Evolutionary conservation across 2,113 vertebrate species (phyloP).

Genomic region (Vanacampus margaritifer): DNA sequence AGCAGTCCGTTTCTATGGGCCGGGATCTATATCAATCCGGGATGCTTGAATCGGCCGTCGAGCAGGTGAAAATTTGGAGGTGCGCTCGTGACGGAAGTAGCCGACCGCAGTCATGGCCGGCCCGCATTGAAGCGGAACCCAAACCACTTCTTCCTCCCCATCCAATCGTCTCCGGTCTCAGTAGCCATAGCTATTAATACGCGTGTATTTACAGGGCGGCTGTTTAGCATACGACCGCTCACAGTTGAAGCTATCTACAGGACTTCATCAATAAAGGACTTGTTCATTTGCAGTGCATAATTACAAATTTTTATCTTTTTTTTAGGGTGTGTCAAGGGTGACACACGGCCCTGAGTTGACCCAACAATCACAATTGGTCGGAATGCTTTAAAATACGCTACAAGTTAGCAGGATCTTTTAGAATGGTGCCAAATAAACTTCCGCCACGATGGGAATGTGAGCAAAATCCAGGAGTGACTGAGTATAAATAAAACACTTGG

Average conservation of each 20-base stretch:
- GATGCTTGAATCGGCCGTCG: slow-evolving; percentile 60
- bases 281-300: too few species aligned
- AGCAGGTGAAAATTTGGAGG: slow-evolving; percentile 44
- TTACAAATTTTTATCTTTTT: too few species aligned
- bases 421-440: slow-evolving; percentile 1
- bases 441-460: slow-evolving; percentile 20
- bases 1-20: slow-evolving; percentile 64
- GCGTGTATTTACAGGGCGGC: slow-evolving; percentile 65
- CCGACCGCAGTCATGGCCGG: slow-evolving; percentile 63
- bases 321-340: too few species aligned
- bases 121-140: slow-evolving; percentile 50
- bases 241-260: too few species aligned
- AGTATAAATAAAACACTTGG: slow-evolving; percentile 53
- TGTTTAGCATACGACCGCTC: slow-evolving; percentile 55
- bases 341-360: too few species aligned
- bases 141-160: slow-evolving; percentile 62
- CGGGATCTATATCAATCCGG: slow-evolving; percentile 50
- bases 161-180: slow-evolving; percentile 69
- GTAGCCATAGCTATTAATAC: slow-evolving; percentile 72
- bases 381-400: background rate
- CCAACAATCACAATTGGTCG: background rate
- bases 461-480: slow-evolving; percentile 32
- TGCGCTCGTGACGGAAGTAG: slow-evolving; percentile 27
- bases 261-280: too few species aligned
- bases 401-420: background rate